A percentile compares a stretch with the other conserved stretches of the same genome.
Conservation (phyloP, 2,888 invertebrate species). For the Campopleginae sp. region DNA sequence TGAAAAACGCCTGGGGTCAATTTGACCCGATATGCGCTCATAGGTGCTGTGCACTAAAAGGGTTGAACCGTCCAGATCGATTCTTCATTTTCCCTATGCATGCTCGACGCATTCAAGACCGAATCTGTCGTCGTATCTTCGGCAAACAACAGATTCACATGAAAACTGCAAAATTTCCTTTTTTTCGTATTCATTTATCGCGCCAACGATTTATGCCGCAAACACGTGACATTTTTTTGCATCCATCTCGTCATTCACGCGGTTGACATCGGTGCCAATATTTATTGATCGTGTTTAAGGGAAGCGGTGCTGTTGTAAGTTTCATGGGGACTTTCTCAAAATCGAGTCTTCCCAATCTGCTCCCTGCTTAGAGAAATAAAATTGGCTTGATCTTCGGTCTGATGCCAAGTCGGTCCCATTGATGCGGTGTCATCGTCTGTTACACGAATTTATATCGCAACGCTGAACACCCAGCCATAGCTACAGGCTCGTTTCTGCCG, state of each 20-base stretch:
- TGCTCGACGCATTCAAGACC: no score
- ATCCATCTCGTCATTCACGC: neutral
- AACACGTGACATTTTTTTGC: neutral
- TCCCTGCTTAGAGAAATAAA: constrained; percentile 54
- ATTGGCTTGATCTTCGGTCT: constrained; percentile 53
- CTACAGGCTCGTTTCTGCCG: constrained; percentile 43
- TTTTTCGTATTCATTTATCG: neutral
- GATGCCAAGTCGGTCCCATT: constrained; percentile 29
- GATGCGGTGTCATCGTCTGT: constrained; percentile 16
- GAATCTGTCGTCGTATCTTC: no score
- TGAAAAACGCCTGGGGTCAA: no score
- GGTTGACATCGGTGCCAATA: neutral
- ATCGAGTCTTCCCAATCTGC: constrained; percentile 44
- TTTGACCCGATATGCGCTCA: no score
- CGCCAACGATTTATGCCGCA: neutral
- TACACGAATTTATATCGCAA: neutral
- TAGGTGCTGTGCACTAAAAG: no score
- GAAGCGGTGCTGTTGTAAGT: neutral
- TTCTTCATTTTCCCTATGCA: no score
- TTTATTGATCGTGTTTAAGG: constrained; percentile 14
- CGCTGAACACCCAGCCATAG: neutral
- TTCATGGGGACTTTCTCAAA: neutral
- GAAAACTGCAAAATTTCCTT: neutral
- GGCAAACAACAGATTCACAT: no score
- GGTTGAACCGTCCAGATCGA: no score